Evolutionary conservation across 2,797 vertebrate species (phyloP).

Genomic region (Gephyroberyx darwinii): DNA sequence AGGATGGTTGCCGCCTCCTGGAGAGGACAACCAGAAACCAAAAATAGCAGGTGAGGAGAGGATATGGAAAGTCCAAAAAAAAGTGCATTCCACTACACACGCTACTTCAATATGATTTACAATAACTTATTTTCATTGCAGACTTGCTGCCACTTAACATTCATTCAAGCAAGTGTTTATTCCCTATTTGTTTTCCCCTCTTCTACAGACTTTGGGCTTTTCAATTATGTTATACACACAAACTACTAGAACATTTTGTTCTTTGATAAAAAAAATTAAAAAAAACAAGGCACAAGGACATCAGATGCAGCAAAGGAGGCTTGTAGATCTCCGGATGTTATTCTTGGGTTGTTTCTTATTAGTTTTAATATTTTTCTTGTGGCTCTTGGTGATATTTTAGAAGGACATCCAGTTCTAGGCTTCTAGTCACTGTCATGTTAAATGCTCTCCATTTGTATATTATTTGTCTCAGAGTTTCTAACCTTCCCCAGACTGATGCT

Average conservation of each 20-base stretch:
- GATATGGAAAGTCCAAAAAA: not conserved
- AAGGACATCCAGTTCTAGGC: too few species aligned
- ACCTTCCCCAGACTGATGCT: too few species aligned
- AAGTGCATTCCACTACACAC: not conserved
- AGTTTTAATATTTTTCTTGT: too few species aligned
- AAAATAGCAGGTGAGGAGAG: constrained; percentile 1
- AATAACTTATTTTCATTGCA: not conserved
- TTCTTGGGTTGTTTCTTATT: too few species aligned
- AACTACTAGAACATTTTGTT: not conserved
- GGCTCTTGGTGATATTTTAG: too few species aligned
- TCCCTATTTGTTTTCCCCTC: not conserved
- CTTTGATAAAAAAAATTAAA: not conserved
- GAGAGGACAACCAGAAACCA: not conserved
- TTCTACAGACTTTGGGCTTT: not conserved
- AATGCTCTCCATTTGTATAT: too few species aligned
- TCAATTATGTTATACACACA: not conserved
- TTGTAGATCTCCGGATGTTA: too few species aligned
- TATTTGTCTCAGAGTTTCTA: too few species aligned
- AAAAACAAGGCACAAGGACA: too few species aligned
- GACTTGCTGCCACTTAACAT: not conserved
- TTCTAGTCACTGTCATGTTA: too few species aligned
- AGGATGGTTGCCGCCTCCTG: constrained; percentile 25
- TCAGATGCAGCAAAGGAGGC: too few species aligned
- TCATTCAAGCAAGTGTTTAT: not conserved
- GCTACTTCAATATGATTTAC: not conserved